A percentile compares a stretch with the other conserved stretches of the same genome.
Conservation (phyloP, 2,797 vertebrate species). For the Argyrosomus regius region DNA sequence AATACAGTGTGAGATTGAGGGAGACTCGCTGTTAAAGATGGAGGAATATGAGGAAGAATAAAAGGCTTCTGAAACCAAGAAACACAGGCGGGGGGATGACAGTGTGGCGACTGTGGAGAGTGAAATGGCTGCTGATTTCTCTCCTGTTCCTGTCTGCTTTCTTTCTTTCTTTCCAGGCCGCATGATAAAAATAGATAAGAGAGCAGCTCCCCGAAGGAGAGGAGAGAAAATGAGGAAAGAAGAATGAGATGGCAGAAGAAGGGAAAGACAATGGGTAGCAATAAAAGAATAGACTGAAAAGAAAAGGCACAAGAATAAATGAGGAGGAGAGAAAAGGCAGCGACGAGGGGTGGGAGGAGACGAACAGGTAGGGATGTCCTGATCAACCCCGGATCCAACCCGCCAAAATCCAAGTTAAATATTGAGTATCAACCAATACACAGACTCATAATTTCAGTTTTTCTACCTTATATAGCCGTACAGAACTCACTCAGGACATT, state of each 20-base stretch:
- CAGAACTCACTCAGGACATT: not conserved
- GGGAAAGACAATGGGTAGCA: slow-evolving; percentile 47
- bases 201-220: slow-evolving; percentile 82
- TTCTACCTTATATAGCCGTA: not conserved
- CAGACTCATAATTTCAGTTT: not conserved
- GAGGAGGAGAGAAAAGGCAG: slow-evolving; percentile 15
- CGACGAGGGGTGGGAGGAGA: not conserved
- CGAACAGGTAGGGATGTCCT: not conserved
- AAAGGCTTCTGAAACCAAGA: slow-evolving; percentile 14
- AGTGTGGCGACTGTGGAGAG: slow-evolving; percentile 32
- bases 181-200: slow-evolving; percentile 83
- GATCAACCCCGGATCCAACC: not conserved
- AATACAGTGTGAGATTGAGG: slow-evolving; percentile 12
- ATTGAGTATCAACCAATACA: not conserved
- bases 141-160: slow-evolving; percentile 59
- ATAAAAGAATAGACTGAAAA: slow-evolving; percentile 27
- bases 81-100: slow-evolving; percentile 18
- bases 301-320: not conserved
- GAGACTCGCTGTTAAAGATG: not conserved
- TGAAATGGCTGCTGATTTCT: slow-evolving; percentile 37
- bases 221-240: slow-evolving; percentile 59
- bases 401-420: not conserved
- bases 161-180: slow-evolving; percentile 83
- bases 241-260: slow-evolving; percentile 53
- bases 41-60: slow-evolving; percentile 1